Evolutionary conservation across 2,797 vertebrate species (phyloP), one percentile per base, ranked within the genome.

Genomic region (Malurus leucopterus): DNA sequence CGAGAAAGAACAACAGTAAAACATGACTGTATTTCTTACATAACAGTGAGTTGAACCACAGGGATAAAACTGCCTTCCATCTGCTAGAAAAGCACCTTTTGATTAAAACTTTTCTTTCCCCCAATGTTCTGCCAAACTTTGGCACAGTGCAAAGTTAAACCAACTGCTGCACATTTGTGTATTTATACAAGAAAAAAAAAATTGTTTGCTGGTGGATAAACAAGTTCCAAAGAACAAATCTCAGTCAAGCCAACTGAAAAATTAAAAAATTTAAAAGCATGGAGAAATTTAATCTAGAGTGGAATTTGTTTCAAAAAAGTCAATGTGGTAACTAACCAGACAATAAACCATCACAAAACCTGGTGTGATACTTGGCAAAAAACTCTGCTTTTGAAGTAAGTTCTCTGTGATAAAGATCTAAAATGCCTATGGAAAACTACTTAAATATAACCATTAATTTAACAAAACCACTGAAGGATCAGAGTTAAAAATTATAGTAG

Each of bases 1-100:
- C 23, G 95, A 89, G 88, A 91, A 78, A 85, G 65, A 90, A 41
- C 8, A 74, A 83, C 27, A 90, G 30, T 43, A 64, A 73, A 84
- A 65, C 15, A 15, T 15, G 23, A 77, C 41, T 79, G 46, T 3
- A 63, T 72, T 86, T 63, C 57, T 90, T 15, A 50, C 6, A 50
- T 16, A 63, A 15, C 0, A 40, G 5, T 4, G 18, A 69, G 8
- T 32, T 68, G 47, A 90, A 62, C 5, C 9, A 36, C 6, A 43
- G 32, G 24, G 40, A 73, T 6, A 67, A 74, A 80, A 15, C 5
- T 29, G 5, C 36, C 44, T 77, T 87, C 34, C 17, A 47, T n/a
- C 55, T 51, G 46, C 41, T 82, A 22, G 80, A 83, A 86, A 72
- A 82, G 34, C 5, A 90, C 15, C 24, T 86, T 93, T 44, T 55